Evolutionary conservation across 37 sponge, comb jelly and placozoan species (phyloP).

Genomic region (Axinella damicornis): DNA sequence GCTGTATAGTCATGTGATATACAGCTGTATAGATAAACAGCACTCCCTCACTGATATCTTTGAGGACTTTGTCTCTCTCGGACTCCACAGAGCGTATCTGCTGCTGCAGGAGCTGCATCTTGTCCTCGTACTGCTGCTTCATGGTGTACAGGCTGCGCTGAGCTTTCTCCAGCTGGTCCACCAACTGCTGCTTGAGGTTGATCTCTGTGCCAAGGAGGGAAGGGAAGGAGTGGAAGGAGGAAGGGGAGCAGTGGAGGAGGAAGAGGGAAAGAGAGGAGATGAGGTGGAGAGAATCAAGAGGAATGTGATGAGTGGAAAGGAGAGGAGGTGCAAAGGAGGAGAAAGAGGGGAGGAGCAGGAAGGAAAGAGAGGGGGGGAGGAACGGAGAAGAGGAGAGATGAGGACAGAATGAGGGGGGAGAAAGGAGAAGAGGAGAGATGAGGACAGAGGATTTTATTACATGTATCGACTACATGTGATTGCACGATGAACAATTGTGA

Average conservation of each 20-base stretch:
- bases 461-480: too few species aligned
- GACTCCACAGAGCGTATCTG: constrained; percentile 74
- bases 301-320: neutral
- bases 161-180: constrained; percentile 89
- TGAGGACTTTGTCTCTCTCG: constrained; percentile 87
- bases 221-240: neutral
- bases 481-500: neutral
- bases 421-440: neutral
- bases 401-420: neutral
- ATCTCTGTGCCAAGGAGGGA: constrained; percentile 68
- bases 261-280: neutral
- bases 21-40: too few species aligned
- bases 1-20: too few species aligned
- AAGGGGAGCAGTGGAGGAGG: neutral
- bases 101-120: constrained; percentile 79
- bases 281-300: neutral
- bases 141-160: constrained; percentile 85
- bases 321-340: neutral
- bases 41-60: constrained; percentile 77
- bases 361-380: neutral
- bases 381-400: neutral
- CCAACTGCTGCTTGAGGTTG: constrained; percentile 93
- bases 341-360: neutral
- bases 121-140: constrained; percentile 94
- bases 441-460: too few species aligned